Evolutionary conservation across 2,888 invertebrate species (phyloP), one percentile per base, ranked within the genome.

Genomic region (Conomelus anceps): DNA sequence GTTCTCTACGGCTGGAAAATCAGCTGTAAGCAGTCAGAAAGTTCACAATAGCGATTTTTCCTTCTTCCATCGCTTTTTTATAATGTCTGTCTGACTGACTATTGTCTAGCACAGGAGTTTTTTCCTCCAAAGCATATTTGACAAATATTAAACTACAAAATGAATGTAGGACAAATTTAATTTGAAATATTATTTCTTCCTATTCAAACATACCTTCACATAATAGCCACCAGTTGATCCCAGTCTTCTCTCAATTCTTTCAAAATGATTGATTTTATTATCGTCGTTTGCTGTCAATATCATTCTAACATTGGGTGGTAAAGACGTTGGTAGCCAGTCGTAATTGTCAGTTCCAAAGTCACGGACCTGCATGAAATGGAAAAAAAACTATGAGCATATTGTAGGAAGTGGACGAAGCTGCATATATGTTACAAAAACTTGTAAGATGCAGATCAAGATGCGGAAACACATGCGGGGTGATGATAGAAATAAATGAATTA

Each of bases 271-370:
- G n/a, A 63, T n/a, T 63, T 63, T 86, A 86, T 86, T 29, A 24
- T 86, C 24, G 85, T 91, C 91, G 22, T 90, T 90, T 91, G 96
- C 95, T 9, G 97, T 96, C 92, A 97, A 93, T 90, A 98, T 95
- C 92, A 98, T 93, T 93, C 97, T 97, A 88, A 96, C 96, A 92
- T 96, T 95, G 89, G 95, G 94, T 4, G 97, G 97, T 91, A 98
- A 94, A 88, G 95, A 94, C 89, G 94, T 94, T 7, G 97, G 97
- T 91, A 98, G 94, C 98, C 98, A 98, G 90, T 95, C 94, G 63
- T 96, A 94, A 90, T 95, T 95, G 22, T 95, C 94, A 90, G 95
- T 94, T 89, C 96, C 95, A 92, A 93, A 92, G 22, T 92, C 91
- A 90, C 91, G 91, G 89, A 92, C 90, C 92, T 92, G 89, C 23